Evolutionary conservation across 35 echinoderm and acorn worm genomes (phyloP).

Genomic region (Lytechinus pictus): DNA sequence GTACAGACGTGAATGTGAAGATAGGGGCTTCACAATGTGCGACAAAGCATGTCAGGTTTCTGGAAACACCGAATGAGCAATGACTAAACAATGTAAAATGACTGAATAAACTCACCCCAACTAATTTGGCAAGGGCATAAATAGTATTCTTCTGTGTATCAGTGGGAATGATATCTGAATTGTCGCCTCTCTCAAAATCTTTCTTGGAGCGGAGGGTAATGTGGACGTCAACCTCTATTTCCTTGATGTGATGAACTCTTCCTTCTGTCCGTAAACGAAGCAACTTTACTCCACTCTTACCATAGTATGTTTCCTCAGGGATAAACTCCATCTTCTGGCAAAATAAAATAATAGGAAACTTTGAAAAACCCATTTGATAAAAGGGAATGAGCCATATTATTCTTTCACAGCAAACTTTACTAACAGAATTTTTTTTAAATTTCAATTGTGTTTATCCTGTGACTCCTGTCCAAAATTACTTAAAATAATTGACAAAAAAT

Average conservation of each 20-base stretch:
- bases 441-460: too few species aligned
- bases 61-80: too few species aligned
- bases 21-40: too few species aligned
- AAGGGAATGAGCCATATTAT: background rate
- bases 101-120: constrained; percentile 60
- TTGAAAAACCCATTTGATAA: background rate
- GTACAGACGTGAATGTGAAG: too few species aligned
- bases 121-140: constrained; percentile 68
- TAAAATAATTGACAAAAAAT: too few species aligned
- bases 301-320: constrained; percentile 67
- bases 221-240: constrained; percentile 57
- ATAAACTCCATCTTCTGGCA: constrained; percentile 36
- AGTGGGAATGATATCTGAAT: constrained; percentile 63
- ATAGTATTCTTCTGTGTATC: constrained; percentile 81
- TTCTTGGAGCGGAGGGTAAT: constrained; percentile 51
- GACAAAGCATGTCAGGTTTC: too few species aligned
- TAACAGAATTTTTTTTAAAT: too few species aligned
- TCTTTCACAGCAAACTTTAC: background rate
- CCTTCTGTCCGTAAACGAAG: constrained; percentile 48
- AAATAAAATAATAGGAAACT: background rate
- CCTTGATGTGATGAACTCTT: constrained; percentile 59
- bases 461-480: too few species aligned
- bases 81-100: background rate
- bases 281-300: constrained; percentile 60
- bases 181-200: constrained; percentile 65